Evolutionary conservation across 2,797 vertebrate genomes (phyloP), one percentile per base, ranked within the genome.

Genomic region (Sebastes vulpes): DNA sequence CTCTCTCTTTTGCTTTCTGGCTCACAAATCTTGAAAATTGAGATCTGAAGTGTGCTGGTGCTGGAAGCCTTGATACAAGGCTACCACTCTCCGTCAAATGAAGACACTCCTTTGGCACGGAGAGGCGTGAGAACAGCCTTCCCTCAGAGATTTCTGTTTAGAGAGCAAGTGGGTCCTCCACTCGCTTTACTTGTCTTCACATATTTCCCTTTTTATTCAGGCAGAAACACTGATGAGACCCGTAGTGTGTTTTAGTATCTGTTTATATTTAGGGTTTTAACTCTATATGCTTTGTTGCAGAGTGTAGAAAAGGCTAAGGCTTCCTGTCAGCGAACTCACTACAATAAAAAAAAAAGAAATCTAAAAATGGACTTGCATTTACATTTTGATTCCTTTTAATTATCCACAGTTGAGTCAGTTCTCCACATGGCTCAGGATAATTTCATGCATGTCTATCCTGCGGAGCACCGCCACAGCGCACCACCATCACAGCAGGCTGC

Each of bases 21-120:
- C 82, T 93, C 88, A 88, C 86, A 92, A 89, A 94, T 89, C 90
- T 85, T 84, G 76, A 77, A 92, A 89, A 90, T 88, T 88, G 88
- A 91, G 91, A 92, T 87, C 69, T 92, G 88, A 92, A 83, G 84
- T 79, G 77, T 85, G 85, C 56, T 60, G 77, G 71, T 53, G 70
- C 35, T 56, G 18, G 42, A 72, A 70, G 71, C 77, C 78, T 81
- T 59, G 77, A 88, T 82, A 82, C 79, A 60, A 91, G 85, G 82
- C 80, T 79, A 72, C 67, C 28, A 7, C 84, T 79, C 84, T 88
- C 90, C 54, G 65, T 87, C 76, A 88, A 71, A 35, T 79, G 73
- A 85, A 90, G 82, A 88, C 79, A 52, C 65, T 77, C 53, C 57
- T 72, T 20, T 73, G 67, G 82, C 68, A 70, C 11, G 1, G n/a